Conservation (phyloP, 2,888 invertebrate genomes). For the Charanyca ferruginea region DNA sequence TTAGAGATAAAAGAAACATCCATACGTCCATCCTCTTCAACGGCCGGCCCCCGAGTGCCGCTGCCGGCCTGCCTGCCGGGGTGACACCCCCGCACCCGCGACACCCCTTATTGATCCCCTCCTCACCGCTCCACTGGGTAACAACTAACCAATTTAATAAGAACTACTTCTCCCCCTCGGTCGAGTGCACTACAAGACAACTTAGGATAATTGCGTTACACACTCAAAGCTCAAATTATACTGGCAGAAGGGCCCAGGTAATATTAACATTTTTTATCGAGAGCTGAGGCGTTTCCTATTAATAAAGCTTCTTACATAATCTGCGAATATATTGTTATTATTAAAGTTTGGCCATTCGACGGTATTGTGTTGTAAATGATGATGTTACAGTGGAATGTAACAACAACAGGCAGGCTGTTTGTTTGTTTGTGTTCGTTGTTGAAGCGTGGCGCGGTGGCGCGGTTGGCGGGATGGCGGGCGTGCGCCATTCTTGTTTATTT, state of each 20-base stretch:
- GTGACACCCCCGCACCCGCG: slow-evolving; percentile 37
- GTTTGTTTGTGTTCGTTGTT: slow-evolving; percentile 25
- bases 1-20: slow-evolving; percentile 21
- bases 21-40: slow-evolving; percentile 10
- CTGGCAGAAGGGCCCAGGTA: slow-evolving; percentile 57
- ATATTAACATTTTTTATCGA: slow-evolving; percentile 67
- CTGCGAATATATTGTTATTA: slow-evolving; percentile 58
- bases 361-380: slow-evolving; percentile 26
- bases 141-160: slow-evolving; percentile 63
- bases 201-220: slow-evolving; percentile 48
- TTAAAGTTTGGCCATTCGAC: slow-evolving; percentile 37
- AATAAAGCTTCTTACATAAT: slow-evolving; percentile 51
- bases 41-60: not conserved
- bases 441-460: not conserved
- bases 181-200: slow-evolving; percentile 34
- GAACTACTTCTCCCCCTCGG: slow-evolving; percentile 61
- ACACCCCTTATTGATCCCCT: slow-evolving; percentile 75
- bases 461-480: not conserved
- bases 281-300: slow-evolving; percentile 35
- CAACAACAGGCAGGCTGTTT: slow-evolving; percentile 23
- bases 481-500: slow-evolving; percentile 11
- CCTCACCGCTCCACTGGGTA: slow-evolving; percentile 56
- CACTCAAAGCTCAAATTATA: slow-evolving; percentile 51
- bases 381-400: slow-evolving; percentile 32
- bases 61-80: not conserved